Evolutionary conservation across 2,113 vertebrate genomes (phyloP), one percentile per base, ranked within the genome.

Genomic region (Neolamprologus caudopunctatus): DNA sequence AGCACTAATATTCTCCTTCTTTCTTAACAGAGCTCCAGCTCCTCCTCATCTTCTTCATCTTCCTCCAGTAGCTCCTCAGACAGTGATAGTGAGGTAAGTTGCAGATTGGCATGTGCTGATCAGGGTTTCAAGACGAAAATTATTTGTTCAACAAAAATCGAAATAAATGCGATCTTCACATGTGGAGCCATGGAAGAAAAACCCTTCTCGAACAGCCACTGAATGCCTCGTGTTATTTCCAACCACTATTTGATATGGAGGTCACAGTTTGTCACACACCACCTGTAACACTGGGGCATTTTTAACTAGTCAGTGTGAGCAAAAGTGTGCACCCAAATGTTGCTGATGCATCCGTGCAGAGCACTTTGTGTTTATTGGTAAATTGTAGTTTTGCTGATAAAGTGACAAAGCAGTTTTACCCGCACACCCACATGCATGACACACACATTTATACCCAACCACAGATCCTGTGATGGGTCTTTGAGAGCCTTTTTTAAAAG

Each of bases 51-150:
- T 0, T 93, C 91, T 0, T 93, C 92, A 0, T 94, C 88, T 2
- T 95, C 94, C 7, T 94, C 92, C 31, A 88, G 91, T 47, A 92
- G 92, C 86, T 95, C 89, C n/a, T 94, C 94, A 66, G 95, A 95
- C 28, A 94, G 93, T 66, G 94, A 95, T 83, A 95, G 93, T 83
- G 94, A 94, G 90, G 94, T 95, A 85, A 75, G 90, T 31, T 19
- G 4, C 13, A 19, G 33, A n/a, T 37, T 13, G 35, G 2, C 17
- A 24, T 7, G 10, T 66, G 19, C 28, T 50, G 42, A 26, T 80
- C 47, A 31, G 17, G 55, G 4, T 33, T 45, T 26, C 14, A 75
- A 31, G 9, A 66, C 0, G 3, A 42, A 84, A 68, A 40, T 7
- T 24, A 75, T 17, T 47, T 28, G 40, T 28, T 75, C 40, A 28